phyloP scores from a whole-genome alignment of 1,140 invertebrate species.

The Platorchestia sp. region DNA sequence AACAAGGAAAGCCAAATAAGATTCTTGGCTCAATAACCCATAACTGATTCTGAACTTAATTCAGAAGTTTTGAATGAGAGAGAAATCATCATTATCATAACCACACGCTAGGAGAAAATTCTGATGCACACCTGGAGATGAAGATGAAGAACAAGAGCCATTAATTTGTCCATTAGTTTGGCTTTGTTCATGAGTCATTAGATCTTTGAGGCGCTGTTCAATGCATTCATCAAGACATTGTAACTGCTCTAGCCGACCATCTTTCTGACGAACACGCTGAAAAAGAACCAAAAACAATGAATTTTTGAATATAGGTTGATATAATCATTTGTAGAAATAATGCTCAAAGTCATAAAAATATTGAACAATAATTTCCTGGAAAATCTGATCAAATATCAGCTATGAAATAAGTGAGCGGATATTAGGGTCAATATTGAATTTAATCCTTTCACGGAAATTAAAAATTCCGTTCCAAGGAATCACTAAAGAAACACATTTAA shows the following conservation, averaged over 20 bases:
- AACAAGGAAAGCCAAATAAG: background rate
- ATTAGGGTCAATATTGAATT: too few species aligned
- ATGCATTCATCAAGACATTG: constrained; percentile 60
- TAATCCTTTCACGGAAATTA: too few species aligned
- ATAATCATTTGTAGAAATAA: background rate
- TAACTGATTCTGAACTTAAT: background rate
- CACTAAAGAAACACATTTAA: too few species aligned
- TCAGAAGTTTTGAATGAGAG: background rate
- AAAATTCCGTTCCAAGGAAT: too few species aligned
- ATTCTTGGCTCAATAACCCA: background rate
- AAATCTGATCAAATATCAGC: too few species aligned
- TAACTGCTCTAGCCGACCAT: constrained; percentile 62
- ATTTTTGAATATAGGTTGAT: background rate
- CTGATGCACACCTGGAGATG: background rate
- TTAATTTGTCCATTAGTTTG: constrained; percentile 4
- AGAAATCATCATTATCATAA: too few species aligned
- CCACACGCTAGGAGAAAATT: background rate
- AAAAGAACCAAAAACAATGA: background rate
- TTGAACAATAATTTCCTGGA: background rate
- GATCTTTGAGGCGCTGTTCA: constrained; percentile 58
- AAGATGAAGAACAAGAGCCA: background rate
- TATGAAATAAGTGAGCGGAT: too few species aligned
- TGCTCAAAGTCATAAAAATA: background rate
- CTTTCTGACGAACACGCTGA: constrained; percentile 61
- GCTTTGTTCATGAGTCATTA: constrained; percentile 32